Evolutionary conservation across 1,140 invertebrate species (phyloP).

Genomic region (Zophobas morio): DNA sequence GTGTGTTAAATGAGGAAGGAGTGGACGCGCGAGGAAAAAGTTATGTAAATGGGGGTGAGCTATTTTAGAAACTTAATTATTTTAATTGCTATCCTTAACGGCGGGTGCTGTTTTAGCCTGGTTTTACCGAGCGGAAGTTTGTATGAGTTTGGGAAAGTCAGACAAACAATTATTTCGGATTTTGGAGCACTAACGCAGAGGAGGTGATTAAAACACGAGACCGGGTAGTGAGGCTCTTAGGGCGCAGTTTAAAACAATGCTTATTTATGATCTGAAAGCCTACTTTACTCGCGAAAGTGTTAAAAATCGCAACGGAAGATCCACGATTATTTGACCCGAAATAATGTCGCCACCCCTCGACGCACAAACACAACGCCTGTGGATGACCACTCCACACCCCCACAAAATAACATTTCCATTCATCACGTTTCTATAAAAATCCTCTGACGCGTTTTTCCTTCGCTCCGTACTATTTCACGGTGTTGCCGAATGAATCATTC

Average conservation of each 20-base stretch:
- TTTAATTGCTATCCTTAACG: neutral
- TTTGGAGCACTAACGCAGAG: no score
- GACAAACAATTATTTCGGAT: neutral
- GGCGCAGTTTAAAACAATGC: no score
- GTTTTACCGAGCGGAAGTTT: neutral
- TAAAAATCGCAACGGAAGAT: no score
- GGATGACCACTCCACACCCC: no score
- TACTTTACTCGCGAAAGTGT: no score
- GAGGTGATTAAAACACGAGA: no score
- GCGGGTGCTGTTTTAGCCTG: neutral
- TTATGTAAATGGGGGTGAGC: neutral
- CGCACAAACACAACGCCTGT: no score
- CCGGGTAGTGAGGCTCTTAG: no score
- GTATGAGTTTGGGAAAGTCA: neutral
- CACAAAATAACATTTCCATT: neutral
- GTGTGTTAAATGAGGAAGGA: no score
- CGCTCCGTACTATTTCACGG: neutral
- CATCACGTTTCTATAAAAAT: constrained; percentile 9
- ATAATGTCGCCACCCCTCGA: no score
- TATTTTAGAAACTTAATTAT: neutral
- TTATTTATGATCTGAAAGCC: no score
- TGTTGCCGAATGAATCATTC: constrained; percentile 18
- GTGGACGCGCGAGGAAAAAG: neutral
- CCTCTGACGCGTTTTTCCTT: neutral
- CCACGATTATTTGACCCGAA: no score